A percentile compares a stretch with the other conserved stretches of the same genome.
These are phyloP conservation scores for Nesoenas mayeri DNA, from an alignment of 2,113 vertebrate genomes.

Conservation along the genomic window DNA sequence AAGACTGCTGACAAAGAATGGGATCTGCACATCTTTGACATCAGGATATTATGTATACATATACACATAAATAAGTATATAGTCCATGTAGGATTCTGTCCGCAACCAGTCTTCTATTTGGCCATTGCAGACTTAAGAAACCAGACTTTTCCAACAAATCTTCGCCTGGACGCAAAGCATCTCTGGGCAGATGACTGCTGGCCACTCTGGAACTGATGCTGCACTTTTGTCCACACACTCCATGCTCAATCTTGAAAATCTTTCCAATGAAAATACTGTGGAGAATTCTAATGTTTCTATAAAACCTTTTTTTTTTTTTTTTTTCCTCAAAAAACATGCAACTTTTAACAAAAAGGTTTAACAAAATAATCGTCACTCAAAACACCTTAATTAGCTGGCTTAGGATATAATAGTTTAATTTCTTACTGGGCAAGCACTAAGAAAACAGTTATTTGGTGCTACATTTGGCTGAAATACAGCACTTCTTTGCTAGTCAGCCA, in stretches of 20 bases:
- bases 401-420: neutral
- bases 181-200: neutral
- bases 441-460: neutral
- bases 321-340: neutral
- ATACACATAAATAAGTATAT: too few species aligned
- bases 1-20: neutral
- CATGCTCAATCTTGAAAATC: neutral
- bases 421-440: neutral
- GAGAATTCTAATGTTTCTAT: neutral
- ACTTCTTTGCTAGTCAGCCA: neutral
- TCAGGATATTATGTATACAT: neutral
- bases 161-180: neutral
- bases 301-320: accelerated
- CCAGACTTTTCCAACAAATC: neutral
- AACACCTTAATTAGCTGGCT: neutral
- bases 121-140: neutral
- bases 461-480: neutral
- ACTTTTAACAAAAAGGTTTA: neutral
- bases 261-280: neutral
- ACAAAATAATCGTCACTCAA: neutral
- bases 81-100: neutral
- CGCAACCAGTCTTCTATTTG: neutral
- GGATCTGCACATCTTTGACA: accelerated
- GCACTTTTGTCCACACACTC: neutral
- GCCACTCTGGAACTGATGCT: neutral